Evolutionary conservation across 1,140 invertebrate genomes (phyloP), one percentile per base, ranked within the genome.

Genomic region (Macrotrachela quadricornifera): DNA sequence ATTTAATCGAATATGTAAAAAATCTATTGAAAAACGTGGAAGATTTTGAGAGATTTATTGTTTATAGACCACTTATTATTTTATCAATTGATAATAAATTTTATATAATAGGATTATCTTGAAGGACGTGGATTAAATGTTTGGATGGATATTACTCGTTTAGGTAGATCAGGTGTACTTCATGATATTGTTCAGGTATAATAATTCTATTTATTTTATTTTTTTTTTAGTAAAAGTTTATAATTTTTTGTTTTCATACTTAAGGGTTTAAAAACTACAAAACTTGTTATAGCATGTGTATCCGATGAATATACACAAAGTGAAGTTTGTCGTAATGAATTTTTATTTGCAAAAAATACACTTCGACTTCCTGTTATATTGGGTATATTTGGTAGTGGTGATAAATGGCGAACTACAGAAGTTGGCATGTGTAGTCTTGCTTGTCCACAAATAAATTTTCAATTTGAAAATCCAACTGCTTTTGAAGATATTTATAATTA

Each of bases 91-190:
- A 46, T 49, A 59, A 42, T 55, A 57, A n/a, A n/a, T n/a, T n/a
- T n/a, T n/a, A n/a, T n/a, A n/a, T n/a, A 4, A 30, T 8, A 30
- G 21, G 21, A 30, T 30, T 30, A 30, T 30, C 21, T 69, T 10
- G 60, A 65, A 47, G 54, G 60, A 46, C 52, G 60, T 36, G 62
- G 61, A 1, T 57, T 69, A 10, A 56, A 47, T 14, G 62, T 61
- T 47, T 69, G 67, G 67, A 57, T 69, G 15, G 67, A 69, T 53
- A 56, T 58, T 43, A 64, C 64, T 50, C 59, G 61, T 55, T 59
- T 64, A 49, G 63, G 63, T 53, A 57, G 13, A 51, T 51, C 30
- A 36, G 30, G 37, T 13, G 13, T 16, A 13, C 14, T 47, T 47
- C 21, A 30, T 8, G 21, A 14, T 47, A 47, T 30, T 47, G 17